phyloP scores from a whole-genome alignment of 37 sponge, comb jelly and placozoan species.

The Beroe forskalii region DNA sequence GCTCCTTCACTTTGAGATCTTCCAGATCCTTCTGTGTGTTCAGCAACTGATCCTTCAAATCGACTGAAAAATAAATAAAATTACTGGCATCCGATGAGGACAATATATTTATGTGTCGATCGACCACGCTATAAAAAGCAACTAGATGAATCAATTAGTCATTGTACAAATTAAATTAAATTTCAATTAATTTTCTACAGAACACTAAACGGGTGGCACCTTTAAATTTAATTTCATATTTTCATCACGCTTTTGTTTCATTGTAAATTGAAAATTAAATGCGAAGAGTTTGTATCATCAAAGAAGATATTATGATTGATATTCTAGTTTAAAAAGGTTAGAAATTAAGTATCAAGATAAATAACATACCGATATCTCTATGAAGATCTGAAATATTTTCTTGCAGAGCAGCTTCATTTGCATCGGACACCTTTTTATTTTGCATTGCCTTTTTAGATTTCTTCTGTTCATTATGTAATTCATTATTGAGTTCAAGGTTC shows the following conservation, averaged over 20 bases:
- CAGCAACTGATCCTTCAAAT: conserved; percentile 48
- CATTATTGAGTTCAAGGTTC: conserved; percentile 44
- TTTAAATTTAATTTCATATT: no score
- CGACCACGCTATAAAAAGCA: no score
- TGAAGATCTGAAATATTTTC: conserved; percentile 47
- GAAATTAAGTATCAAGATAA: no score
- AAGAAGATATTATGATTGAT: no score
- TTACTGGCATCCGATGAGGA: no score
- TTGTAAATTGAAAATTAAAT: no score
- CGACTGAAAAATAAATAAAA: conserved; percentile 44
- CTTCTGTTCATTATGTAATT: conserved; percentile 44
- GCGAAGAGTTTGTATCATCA: no score
- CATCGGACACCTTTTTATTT: conserved; percentile 13
- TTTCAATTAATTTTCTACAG: background rate
- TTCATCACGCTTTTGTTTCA: no score
- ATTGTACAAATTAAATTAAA: background rate
- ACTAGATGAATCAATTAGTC: no score
- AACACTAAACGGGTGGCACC: no score
- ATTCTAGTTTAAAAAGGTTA: no score
- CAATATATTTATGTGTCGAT: no score
- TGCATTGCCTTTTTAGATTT: conserved; percentile 34
- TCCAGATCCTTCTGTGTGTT: conserved; percentile 16
- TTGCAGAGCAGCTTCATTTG: conserved; percentile 41
- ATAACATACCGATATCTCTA: conserved; percentile 44
- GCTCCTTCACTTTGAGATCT: conserved; percentile 42